Evolutionary conservation across 92 coral and sea anemone species (phyloP), one percentile per base, ranked within the genome.

Genomic region (Epizoanthus fatuus): DNA sequence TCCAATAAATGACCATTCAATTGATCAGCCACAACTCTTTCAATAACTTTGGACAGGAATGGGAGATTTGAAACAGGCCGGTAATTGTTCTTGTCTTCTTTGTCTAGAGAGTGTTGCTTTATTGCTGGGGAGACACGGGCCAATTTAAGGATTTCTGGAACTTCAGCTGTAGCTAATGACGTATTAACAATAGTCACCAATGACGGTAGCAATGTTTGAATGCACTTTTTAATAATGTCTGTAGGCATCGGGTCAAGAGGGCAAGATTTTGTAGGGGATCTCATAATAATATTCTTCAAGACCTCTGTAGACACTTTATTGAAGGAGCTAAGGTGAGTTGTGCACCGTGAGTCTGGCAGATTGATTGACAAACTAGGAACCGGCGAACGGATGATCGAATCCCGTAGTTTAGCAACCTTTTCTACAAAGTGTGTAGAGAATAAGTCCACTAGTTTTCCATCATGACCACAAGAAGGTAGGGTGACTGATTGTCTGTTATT

Each of bases 21-120:
- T 69, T 81, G 77, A 44, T 39, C 51, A 67, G 86, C 86, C 56
- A 81, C 86, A 67, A 81, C 75, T 57, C 78, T 69, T 69, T 81
- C 86, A 66, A 68, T 60, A 17, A 63, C 73, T 59, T 83, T 83
- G 45, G 87, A 83, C 79, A 83, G 63, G 80, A 83, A 83, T 37
- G 87, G 64, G 56, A 83, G 77, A 63, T 81, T 81, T n/a, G 86
- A 81, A 49, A 81, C 72, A 35, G 86, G 86, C 25, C 86, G 78
- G 63, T 83, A 83, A 70, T 69, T 83, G 64, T 47, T 54, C 53
- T 56, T 59, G 25, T 70, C 39, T 54, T 83, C 87, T 54, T 45
- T 37, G 35, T 83, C 87, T 17, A 83, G 87, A 70, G 87, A 83
- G 60, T 70, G 73, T 67, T 83, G 73, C 87, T 83, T 83, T 13